Percentiles rank a stretch among this genome's conserved stretches.
Evolutionary conservation across 2,797 vertebrate genomes (phyloP).

Genomic region (Molossus alvarezi): DNA sequence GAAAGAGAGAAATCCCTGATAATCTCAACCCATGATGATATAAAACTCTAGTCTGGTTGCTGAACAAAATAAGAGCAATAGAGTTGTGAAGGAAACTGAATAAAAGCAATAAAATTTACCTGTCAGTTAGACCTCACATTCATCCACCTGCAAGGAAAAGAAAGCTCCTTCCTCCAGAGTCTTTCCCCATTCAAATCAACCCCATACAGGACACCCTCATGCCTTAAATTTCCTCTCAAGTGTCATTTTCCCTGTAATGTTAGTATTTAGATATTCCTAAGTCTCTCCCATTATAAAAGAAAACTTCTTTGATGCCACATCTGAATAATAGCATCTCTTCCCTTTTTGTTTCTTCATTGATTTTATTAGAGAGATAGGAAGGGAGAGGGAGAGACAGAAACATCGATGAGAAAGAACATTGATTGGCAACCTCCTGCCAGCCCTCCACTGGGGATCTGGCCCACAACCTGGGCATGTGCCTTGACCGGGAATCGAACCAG

Average conservation of each 20-base stretch:
- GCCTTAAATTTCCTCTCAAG: neutral
- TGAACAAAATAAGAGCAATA: neutral
- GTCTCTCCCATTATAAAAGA: neutral
- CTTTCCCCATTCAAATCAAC: neutral
- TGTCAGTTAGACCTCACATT: neutral
- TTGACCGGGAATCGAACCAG: too few relatives aligned
- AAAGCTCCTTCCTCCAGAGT: neutral
- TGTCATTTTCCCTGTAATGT: neutral
- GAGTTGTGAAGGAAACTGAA: neutral
- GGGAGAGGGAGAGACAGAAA: too few relatives aligned
- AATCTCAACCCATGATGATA: neutral
- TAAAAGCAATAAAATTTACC: neutral
- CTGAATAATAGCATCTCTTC: neutral
- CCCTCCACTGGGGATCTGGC: too few relatives aligned
- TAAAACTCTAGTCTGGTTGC: neutral
- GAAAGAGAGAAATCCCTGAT: neutral
- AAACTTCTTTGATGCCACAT: neutral
- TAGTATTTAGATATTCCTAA: neutral
- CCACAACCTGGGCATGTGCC: too few relatives aligned
- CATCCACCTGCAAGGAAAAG: neutral
- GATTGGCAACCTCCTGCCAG: too few relatives aligned
- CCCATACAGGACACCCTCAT: neutral
- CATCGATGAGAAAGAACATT: too few relatives aligned
- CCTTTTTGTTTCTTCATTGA: too few relatives aligned
- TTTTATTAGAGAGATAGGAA: too few relatives aligned